Percentiles rank a stretch among this genome's conserved stretches.
These are phyloP conservation scores for Conistra vaccinii DNA, from an alignment of 2,888 invertebrate genomes.

Conservation along the genomic window DNA sequence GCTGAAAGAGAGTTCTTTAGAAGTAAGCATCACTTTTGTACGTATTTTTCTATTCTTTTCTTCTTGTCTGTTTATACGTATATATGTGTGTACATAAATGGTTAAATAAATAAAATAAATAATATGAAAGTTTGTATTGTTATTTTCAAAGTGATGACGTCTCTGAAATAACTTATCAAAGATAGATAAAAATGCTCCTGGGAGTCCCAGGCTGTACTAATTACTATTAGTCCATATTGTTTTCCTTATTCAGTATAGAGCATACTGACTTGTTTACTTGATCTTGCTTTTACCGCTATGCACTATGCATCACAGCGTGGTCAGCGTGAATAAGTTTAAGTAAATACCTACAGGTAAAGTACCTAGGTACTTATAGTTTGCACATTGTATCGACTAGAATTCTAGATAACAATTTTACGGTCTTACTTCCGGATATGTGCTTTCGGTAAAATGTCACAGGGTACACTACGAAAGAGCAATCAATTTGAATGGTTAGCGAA, in stretches of 20 bases:
- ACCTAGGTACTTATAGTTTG: too few species aligned
- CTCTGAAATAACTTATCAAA: conserved; percentile 3
- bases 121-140: not conserved
- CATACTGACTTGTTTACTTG: not conserved
- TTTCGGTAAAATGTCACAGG: not conserved
- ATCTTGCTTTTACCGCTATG: not conserved
- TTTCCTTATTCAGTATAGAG: not conserved
- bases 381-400: too few species aligned
- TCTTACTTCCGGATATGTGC: too few species aligned
- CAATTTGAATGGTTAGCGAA: not conserved
- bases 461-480: not conserved
- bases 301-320: not conserved
- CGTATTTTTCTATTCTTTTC: too few species aligned
- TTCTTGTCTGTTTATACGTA: too few species aligned
- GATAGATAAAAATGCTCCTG: too few species aligned
- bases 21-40: too few species aligned
- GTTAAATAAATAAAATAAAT: too few species aligned
- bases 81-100: too few species aligned
- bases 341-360: too few species aligned
- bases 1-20: too few species aligned
- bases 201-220: not conserved
- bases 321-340: not conserved
- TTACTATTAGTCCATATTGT: not conserved
- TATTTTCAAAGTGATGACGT: not conserved
- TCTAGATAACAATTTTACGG: not conserved